Evolutionary conservation across 2,888 invertebrate genomes (phyloP).

Genomic region (Heliconius sara): DNA sequence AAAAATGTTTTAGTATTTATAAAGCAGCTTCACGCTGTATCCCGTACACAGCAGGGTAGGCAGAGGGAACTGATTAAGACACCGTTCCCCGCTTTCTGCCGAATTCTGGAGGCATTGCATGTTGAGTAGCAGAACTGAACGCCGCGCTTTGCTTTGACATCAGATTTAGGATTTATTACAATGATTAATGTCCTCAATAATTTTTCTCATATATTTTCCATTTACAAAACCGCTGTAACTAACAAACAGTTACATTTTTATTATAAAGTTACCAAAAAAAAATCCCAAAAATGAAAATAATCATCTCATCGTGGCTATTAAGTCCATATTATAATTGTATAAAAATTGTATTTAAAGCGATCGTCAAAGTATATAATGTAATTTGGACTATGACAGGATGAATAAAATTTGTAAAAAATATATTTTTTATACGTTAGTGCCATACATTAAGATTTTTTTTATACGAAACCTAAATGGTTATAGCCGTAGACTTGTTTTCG

Average conservation of each 20-base stretch:
- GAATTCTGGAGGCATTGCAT: no score
- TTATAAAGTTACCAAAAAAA: no score
- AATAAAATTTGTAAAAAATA: background rate
- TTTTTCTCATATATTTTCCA: background rate
- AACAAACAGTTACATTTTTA: background rate
- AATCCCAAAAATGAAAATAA: no score
- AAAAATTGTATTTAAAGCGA: no score
- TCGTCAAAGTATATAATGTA: background rate
- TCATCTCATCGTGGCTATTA: no score
- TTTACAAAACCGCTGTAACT: background rate
- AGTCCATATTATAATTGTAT: background rate
- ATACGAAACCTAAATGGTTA: constrained; percentile 42
- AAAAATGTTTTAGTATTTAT: background rate
- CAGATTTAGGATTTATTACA: background rate
- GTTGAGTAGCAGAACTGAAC: no score
- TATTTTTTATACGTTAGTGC: background rate
- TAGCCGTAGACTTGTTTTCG: constrained; percentile 44
- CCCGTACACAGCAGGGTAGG: no score
- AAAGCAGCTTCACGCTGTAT: no score
- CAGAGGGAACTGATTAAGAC: no score
- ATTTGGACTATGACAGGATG: background rate
- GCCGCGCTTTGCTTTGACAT: no score
- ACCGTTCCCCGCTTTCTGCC: no score
- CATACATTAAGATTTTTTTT: background rate
- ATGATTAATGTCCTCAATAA: background rate